Evolutionary conservation across 2,888 invertebrate species (phyloP).

Genomic region (Lasioglossum zephyrum): DNA sequence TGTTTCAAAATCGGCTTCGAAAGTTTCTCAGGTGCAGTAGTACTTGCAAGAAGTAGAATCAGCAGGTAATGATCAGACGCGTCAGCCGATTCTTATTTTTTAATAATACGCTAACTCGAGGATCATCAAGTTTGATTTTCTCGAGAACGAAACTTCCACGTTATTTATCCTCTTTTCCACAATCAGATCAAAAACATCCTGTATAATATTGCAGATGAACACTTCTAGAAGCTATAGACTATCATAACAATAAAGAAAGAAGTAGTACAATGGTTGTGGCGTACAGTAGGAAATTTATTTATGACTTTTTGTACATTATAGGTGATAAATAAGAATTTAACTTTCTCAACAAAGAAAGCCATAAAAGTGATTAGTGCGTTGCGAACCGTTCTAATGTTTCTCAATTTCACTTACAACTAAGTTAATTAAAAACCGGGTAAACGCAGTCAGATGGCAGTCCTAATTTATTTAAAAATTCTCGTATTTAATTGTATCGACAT

Average conservation of each 20-base stretch:
- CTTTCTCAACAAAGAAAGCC: not conserved
- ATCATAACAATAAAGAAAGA: not conserved
- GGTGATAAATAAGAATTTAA: not conserved
- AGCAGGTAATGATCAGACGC: not conserved
- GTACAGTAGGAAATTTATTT: constrained; percentile 1
- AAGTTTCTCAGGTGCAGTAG: not conserved
- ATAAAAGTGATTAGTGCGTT: not conserved
- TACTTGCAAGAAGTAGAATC: not conserved
- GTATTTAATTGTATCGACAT: not conserved
- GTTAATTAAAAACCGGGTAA: not conserved
- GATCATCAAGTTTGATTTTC: not conserved
- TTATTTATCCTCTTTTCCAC: not conserved
- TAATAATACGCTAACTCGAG: not conserved
- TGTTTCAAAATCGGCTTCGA: not conserved
- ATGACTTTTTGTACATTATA: not conserved
- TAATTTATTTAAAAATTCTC: not conserved
- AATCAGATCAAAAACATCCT: not conserved
- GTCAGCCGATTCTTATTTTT: not conserved
- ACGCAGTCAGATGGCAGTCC: not conserved
- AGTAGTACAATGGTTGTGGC: not conserved
- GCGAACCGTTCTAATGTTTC: constrained; percentile 5
- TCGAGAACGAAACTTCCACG: not conserved
- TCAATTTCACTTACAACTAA: not conserved
- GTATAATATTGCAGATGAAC: not conserved
- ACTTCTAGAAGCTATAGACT: not conserved